phyloP scores from a whole-genome alignment of 2,113 vertebrate genomes.

The Pionites leucogaster region DNA sequence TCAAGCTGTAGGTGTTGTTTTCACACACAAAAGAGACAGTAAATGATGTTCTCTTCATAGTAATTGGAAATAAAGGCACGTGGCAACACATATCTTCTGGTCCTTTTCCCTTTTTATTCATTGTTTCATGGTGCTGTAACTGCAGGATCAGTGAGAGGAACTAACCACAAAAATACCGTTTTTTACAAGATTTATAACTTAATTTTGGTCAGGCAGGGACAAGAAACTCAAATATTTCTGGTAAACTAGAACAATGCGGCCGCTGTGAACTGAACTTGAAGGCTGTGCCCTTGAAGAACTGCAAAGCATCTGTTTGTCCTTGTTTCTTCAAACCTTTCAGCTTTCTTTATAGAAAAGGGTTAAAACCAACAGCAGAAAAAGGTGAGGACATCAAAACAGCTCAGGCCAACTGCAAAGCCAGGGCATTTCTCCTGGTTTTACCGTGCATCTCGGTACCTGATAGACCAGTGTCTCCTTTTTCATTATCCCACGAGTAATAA shows the following conservation, averaged over 20 bases:
- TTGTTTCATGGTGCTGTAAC: conserved; percentile 18
- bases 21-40: neutral
- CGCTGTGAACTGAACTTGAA: neutral
- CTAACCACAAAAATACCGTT: conserved; percentile 31
- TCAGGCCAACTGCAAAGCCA: neutral
- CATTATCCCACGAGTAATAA: neutral
- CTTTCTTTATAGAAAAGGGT: neutral
- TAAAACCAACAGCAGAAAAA: neutral
- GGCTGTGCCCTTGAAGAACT: neutral
- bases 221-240: conserved; percentile 36
- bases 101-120: neutral
- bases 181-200: conserved; percentile 45
- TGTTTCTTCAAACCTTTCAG: neutral
- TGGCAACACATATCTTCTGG: neutral
- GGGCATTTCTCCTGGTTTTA: neutral
- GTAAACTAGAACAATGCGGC: conserved; percentile 30
- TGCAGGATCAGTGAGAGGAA: conserved; percentile 4
- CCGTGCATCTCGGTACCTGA: neutral
- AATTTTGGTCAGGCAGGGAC: neutral
- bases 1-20: neutral
- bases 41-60: neutral
- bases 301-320: neutral
- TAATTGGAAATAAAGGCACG: conserved; percentile 18
- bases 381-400: neutral
- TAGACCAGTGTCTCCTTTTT: neutral